A percentile compares a stretch with the other conserved stretches of the same genome.
These are phyloP conservation scores for Gallinago paraguaiae DNA, from an alignment of 2,113 vertebrate species.

Conservation along the genomic window DNA sequence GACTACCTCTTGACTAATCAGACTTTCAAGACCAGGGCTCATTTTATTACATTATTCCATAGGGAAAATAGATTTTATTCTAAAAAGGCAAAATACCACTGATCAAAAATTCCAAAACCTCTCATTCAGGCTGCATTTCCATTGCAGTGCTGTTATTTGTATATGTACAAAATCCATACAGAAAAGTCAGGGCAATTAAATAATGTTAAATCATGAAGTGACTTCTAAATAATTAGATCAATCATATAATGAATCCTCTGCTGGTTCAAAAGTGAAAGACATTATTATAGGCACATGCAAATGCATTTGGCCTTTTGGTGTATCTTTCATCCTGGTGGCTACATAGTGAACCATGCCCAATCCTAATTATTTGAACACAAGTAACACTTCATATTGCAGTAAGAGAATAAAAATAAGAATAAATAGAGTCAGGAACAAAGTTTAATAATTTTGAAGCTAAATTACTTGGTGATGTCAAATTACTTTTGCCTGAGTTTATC, in stretches of 20 bases:
- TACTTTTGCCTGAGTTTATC: not conserved
- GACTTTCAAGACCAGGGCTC: not conserved
- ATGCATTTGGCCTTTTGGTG: not conserved
- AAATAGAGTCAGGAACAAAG: not conserved
- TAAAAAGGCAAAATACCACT: not conserved
- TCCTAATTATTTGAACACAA: not conserved
- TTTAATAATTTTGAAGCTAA: not conserved
- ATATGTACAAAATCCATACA: not conserved
- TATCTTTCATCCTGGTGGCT: not conserved
- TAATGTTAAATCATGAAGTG: not conserved
- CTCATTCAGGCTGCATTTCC: not conserved
- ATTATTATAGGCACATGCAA: not conserved
- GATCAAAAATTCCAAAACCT: not conserved
- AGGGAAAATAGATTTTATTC: not conserved
- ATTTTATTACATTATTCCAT: not conserved
- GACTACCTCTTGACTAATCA: not conserved
- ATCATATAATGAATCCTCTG: not conserved
- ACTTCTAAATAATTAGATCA: not conserved
- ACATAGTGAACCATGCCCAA: not conserved
- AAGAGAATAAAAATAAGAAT: not conserved
- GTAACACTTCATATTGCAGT: not conserved
- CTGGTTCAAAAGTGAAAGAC: not conserved
- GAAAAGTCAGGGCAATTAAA: not conserved
- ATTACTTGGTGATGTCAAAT: not conserved
- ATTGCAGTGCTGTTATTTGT: not conserved